Evolutionary conservation across 2,888 invertebrate genomes (phyloP), one percentile per base, ranked within the genome.

Genomic region (Eilema griseolum): DNA sequence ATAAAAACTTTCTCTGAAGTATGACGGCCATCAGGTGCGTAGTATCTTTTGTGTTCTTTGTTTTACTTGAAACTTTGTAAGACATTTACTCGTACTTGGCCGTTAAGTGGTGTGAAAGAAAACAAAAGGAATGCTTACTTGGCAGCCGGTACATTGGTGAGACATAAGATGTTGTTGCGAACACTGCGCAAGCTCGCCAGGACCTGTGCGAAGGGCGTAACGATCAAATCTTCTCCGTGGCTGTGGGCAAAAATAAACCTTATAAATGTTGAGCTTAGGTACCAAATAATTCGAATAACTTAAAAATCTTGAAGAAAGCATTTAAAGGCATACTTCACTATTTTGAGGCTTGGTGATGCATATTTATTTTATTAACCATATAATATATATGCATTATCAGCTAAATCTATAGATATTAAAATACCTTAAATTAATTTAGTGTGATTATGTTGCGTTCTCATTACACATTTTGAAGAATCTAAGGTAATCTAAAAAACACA

Each of bases 141-240:
- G 93, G 96, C 96, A 79, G 96, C 96, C 88, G 98, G 97, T 93
- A 98, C 98, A 96, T 99, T 99, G 94, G 99, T 99, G 96, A 99
- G 98, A 93, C 97, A 97, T 94, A 99, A 97, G 96, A 99, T 99
- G 96, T 99, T 99, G 96, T 98, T 99, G 93, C 99, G 98, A 88
- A 99, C 99, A 95, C 99, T 99, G 91, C 99, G 98, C 92, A 99
- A 97, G 95, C 99, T 99, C 94, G 99, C 99, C 96, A 99, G 97
- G 95, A 99, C 98, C 97, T 99, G 99, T 95, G 99, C 99, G 96
- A 99, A 99, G 88, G 99, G 99, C 87, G 99, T 99, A 93, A 99
- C 99, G 92, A 99, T 99, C 96, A 99, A 97, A 96, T 99, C 99
- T 96, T 99, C 99, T 91, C 99, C 99, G 96, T 99, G 99, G 96